A percentile compares a stretch with the other conserved stretches of the same genome.
Evolutionary conservation across 2,113 vertebrate species (phyloP).

Genomic region (Hystrix brachyura): DNA sequence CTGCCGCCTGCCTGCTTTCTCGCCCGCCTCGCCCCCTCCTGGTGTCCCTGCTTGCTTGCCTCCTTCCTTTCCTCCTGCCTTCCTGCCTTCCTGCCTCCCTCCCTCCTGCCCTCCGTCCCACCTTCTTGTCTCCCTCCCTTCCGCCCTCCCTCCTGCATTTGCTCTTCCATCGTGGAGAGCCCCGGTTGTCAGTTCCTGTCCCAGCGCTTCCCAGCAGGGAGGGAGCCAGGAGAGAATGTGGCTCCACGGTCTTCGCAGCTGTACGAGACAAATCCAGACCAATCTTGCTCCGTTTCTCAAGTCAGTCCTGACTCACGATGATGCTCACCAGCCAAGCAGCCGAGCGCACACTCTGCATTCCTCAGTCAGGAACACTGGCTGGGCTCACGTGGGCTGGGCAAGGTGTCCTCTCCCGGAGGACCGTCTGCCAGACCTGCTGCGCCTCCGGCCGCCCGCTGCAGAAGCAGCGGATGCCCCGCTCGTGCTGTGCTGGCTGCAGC

Average conservation of each 20-base stretch:
- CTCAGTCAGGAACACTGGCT: conserved; percentile 57
- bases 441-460: background rate
- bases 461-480: background rate
- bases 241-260: conserved; percentile 27
- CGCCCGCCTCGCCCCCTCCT: too few species aligned
- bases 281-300: conserved; percentile 69
- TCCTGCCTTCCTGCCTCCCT: fast-evolving
- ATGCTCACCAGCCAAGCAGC: conserved; percentile 44
- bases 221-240: background rate
- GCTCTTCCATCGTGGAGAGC: background rate
- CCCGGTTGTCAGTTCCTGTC: background rate
- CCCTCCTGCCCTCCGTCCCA: too few species aligned
- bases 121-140: too few species aligned
- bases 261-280: conserved; percentile 38
- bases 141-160: background rate
- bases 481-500: fast-evolving
- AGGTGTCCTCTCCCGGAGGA: background rate
- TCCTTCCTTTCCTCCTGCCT: fast-evolving
- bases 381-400: background rate
- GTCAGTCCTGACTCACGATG: conserved; percentile 70
- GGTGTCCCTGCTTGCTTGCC: fast-evolving
- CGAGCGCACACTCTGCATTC: conserved; percentile 71
- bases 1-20: too few species aligned
- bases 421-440: background rate
- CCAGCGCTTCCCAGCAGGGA: background rate